phyloP scores from a whole-genome alignment of 2,113 vertebrate species.

The Acrocephalus kingi region DNA sequence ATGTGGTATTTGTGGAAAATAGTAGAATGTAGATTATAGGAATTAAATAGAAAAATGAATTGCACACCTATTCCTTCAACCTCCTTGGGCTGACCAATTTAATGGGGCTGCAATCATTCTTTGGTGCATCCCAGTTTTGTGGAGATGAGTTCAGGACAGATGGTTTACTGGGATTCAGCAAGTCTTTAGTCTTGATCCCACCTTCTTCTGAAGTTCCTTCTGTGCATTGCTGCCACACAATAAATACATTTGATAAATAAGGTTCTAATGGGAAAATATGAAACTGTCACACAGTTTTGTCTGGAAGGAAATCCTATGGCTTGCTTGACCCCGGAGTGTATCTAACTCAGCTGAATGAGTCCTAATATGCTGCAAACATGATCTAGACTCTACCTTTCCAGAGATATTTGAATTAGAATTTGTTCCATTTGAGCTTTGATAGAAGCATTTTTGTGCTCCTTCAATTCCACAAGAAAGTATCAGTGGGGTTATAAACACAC shows the following conservation, averaged over 20 bases:
- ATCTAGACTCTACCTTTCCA: neutral
- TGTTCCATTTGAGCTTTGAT: neutral
- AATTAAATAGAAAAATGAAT: neutral
- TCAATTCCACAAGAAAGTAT: neutral
- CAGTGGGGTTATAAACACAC: neutral
- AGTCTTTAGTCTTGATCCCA: neutral
- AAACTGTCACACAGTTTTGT: neutral
- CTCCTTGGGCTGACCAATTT: neutral
- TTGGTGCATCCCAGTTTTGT: neutral
- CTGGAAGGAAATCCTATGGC: neutral
- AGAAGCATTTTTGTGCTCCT: neutral
- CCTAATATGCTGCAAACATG: neutral
- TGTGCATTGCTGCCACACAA: accelerated
- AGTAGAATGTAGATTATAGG: neutral
- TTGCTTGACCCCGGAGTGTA: neutral
- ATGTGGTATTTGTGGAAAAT: neutral
- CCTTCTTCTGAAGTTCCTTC: neutral
- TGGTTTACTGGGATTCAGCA: neutral
- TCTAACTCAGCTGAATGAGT: neutral
- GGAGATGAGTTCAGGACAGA: neutral
- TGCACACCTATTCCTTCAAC: neutral
- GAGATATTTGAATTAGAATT: neutral
- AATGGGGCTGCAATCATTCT: neutral
- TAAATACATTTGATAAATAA: neutral
- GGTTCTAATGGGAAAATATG: neutral